Base-by-base conservation (phyloP, 2,113 vertebrate species). In the Hippotragus niger region DNA sequence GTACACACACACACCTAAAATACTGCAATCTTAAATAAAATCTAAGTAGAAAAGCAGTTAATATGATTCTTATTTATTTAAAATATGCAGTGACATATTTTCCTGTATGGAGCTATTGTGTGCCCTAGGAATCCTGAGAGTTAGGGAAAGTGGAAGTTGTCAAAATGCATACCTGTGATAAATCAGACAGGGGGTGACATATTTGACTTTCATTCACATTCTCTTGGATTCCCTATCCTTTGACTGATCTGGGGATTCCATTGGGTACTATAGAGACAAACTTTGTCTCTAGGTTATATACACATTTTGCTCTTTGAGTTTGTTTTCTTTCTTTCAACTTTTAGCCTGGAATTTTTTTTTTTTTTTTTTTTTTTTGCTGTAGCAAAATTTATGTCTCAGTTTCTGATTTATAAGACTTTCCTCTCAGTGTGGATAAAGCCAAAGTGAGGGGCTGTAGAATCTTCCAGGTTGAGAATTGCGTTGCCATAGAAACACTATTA, bases 401-500 rank as follows among this genome's bases (percentile, higher is more conserved):
- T 97, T 92, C 97, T 97, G 96, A 98, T 98, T 98, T 98, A 97
- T 96, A 85, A 97, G 95, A 5, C 47, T 98, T 98, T 92, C 92
- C 64, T 94, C 89, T 96, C 97, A 96, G 96, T 97, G 98, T 97
- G 84, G 97, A 98, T 95, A 98, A 98, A 97, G 84, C 96, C 84
- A 88, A 88, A 15, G 4, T 85, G 82, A 97, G n/a, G 85, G 52
- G 67, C 43, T 88, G 53, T 84, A 91, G 94, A 25, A 1, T 87
- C 94, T 97, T 96, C 95, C 7, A 31, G 98, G 93, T 97, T 95
- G 97, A 97, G 98, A 97, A 91, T 88, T 93, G 97, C 87, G 94
- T 98, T 96, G 95, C 97, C 98, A 98, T 98, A 97, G 98, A 97
- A 98, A 88, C 98, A 97, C 40, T 21, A 62, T 94, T 97, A 97